These are phyloP conservation scores for Gymnocephalus cernua DNA, from an alignment of 2,113 vertebrate species.

Conservation along the genomic window DNA sequence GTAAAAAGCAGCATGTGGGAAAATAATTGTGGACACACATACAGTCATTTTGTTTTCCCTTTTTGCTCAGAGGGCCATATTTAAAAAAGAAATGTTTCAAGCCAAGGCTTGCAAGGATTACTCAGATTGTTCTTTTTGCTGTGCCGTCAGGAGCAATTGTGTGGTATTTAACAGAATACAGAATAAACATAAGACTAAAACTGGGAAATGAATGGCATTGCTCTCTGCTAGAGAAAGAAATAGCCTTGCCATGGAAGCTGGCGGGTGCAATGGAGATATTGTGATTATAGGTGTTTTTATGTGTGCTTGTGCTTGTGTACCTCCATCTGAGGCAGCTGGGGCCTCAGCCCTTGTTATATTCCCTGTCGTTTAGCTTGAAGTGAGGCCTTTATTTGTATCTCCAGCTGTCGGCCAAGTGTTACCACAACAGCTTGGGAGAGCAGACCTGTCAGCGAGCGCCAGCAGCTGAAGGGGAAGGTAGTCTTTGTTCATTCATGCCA, in stretches of 20 bases:
- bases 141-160: constrained; percentile 2
- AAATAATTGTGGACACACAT: constrained; percentile 30
- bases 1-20: constrained; percentile 40
- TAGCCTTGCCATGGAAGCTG: constrained; percentile 34
- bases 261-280: constrained; percentile 5
- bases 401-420: constrained; percentile 75
- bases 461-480: constrained; percentile 64
- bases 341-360: constrained; percentile 66
- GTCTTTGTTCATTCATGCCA: constrained; percentile 68
- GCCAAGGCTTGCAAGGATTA: constrained; percentile 11
- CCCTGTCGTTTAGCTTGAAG: constrained; percentile 67
- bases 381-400: constrained; percentile 73
- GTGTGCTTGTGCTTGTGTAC: constrained; percentile 14
- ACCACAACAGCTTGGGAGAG: constrained; percentile 60
- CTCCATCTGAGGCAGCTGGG: constrained; percentile 58
- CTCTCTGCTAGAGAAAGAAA: constrained; percentile 22
- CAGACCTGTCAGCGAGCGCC: constrained; percentile 67
- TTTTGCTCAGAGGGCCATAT: constrained; percentile 10
- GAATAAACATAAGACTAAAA: constrained; percentile 25
- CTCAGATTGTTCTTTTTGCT: constrained; percentile 26
- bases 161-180: constrained; percentile 27
- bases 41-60: constrained; percentile 20
- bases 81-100: neutral
- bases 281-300: constrained; percentile 57
- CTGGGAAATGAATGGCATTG: constrained; percentile 35